Evolutionary conservation across 2,113 vertebrate species (phyloP), one percentile per base, ranked within the genome.

Genomic region (Aramus guarauna): DNA sequence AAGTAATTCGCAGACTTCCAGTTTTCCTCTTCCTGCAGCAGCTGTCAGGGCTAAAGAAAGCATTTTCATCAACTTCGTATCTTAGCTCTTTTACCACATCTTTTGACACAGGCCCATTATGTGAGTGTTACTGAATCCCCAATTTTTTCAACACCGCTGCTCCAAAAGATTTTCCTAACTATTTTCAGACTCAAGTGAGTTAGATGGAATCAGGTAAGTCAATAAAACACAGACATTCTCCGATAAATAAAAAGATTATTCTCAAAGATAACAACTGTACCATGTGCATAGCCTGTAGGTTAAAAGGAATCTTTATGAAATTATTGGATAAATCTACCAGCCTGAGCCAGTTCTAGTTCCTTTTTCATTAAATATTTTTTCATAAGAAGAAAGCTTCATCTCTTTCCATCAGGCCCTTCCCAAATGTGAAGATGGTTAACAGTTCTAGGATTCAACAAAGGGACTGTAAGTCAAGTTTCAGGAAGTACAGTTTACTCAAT

Each of bases 21-120:
- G 97, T 96, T 99, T 99, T 34, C 99, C 99, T 84, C 99, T 97
- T 76, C 99, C 99, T 0, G 99, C 98, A 5, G 99, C 99, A 7
- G 99, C 99, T 6, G 99, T 99, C 94, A 99, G 97, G 47, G 99
- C 99, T 99, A 52, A 52, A 90, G 67, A 93, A 41, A 96, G 74
- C 56, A 50, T 4, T 53, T 9, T 32, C 36, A 69, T 68, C 73
- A 92, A 2, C 67, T 59, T 7, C 21, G 34, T 7, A 52, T 43
- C 78, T 12, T 6, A 9, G 24, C 53, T 69, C 6, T 9, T 12
- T 37, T 29, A 37, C 48, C 71, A 17, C 36, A 6, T 19, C 53
- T 67, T 43, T 16, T 50, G 32, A 81, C 64, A 56, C 16, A 4
- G 2, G 9, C 24, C 23, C 14, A 8, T 3, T 9, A n/a, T 0